phyloP scores from a whole-genome alignment of 2,797 vertebrate species.

The Gastrophryne carolinensis region DNA sequence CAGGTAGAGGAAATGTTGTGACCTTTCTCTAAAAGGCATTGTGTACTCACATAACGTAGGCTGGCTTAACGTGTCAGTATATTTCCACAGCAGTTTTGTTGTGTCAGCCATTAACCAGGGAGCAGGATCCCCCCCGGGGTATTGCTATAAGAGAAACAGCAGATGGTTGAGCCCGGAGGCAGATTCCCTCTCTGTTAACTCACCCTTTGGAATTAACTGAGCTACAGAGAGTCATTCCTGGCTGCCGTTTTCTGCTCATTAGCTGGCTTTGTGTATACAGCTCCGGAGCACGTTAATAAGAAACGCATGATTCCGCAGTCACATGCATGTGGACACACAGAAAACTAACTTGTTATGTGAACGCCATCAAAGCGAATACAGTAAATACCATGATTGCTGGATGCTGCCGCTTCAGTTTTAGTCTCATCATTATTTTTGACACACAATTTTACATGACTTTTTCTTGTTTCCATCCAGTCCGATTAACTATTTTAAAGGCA shows the following conservation, averaged over 20 bases:
- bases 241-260: conserved; percentile 11
- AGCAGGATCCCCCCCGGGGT: conserved; percentile 37
- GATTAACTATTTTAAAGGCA: too few species aligned
- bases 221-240: conserved; percentile 32
- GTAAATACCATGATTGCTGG: neutral
- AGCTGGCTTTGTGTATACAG: conserved; percentile 9
- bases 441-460: too few species aligned
- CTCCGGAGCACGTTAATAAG: neutral
- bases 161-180: conserved; percentile 48
- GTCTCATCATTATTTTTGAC: too few species aligned
- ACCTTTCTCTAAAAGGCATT: conserved; percentile 21
- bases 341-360: too few species aligned
- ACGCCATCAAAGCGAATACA: neutral
- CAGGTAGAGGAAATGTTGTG: neutral
- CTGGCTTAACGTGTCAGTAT: conserved; percentile 42
- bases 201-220: conserved; percentile 49
- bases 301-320: neutral
- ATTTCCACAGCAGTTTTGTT: conserved; percentile 46
- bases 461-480: too few species aligned
- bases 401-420: too few species aligned
- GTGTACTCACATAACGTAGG: conserved; percentile 34
- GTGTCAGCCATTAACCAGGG: conserved; percentile 44
- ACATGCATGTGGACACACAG: neutral
- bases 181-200: conserved; percentile 50
- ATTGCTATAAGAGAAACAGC: conserved; percentile 52